Conservation (phyloP, 2,888 invertebrate species). For the Limnephilus rhombicus region DNA sequence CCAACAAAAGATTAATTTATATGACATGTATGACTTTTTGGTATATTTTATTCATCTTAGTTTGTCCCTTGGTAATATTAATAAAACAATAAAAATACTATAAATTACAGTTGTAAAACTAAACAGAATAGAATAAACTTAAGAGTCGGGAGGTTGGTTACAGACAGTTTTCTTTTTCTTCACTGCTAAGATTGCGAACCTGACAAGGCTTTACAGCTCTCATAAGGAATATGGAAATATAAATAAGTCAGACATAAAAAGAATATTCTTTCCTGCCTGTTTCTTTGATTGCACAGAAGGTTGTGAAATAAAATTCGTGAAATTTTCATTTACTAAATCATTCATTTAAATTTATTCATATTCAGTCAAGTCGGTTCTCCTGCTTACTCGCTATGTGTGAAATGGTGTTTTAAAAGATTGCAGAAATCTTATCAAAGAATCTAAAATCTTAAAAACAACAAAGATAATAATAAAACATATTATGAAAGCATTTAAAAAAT, state of each 20-base stretch:
- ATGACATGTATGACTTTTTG: too few relatives aligned
- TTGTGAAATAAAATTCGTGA: background rate
- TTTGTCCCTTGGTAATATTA: too few relatives aligned
- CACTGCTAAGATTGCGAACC: background rate
- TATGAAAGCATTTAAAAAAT: background rate
- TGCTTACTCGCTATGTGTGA: background rate
- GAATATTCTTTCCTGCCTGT: background rate
- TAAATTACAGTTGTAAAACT: too few relatives aligned
- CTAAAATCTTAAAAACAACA: background rate
- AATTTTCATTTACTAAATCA: background rate
- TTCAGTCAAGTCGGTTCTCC: background rate
- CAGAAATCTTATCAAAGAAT: background rate
- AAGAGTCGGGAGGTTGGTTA: too few relatives aligned
- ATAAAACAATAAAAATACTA: too few relatives aligned
- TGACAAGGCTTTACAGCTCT: background rate
- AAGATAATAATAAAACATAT: background rate
- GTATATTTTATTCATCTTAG: too few relatives aligned
- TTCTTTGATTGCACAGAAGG: background rate
- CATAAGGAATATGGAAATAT: background rate
- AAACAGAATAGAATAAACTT: too few relatives aligned
- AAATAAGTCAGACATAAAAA: background rate
- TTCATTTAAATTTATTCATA: background rate
- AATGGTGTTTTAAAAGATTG: background rate
- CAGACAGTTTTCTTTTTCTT: too few relatives aligned
- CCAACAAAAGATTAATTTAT: too few relatives aligned